Base-by-base conservation (phyloP, 2,113 vertebrate genomes). In the Otolemur garnettii region DNA sequence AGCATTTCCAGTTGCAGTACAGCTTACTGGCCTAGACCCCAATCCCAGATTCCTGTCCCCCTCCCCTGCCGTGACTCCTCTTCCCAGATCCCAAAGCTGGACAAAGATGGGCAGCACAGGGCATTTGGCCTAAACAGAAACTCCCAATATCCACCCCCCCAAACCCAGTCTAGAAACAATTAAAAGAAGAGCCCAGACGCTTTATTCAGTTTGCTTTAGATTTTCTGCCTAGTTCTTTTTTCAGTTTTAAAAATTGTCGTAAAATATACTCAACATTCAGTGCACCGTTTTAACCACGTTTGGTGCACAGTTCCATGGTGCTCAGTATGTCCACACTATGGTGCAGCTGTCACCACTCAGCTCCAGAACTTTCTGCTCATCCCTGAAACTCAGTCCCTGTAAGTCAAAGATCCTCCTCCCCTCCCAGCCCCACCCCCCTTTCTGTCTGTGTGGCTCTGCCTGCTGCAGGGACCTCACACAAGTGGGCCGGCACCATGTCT, bases 261-360 rank as follows among this genome's bases (percentile, higher is more conserved):
- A 33, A 90, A 66, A 12, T 30, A 3, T 10, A 3, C 7, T 1
- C 35, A 17, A 26, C 53, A 42, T 18, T 6, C 4, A 28, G 3
- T 24, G 9, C 19, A 59, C 24, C 4, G 6, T n/a, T 38, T 28
- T 33, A 24, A 35, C 84, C 81, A 0, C 9, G 35, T 50, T 24
- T 11, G 4, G 59, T 2, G 30, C 4, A 0, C 2, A 1, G 22
- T 5, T 71, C 53, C 0, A n/a, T 2, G 59, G 26, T 10, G 0
- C 5, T 2, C 3, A 38, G 30, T 17, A 3, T 19, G 0, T 7
- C 35, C 42, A 7, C 33, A 0, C 1, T 5, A 10, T 10, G 0
- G 2, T 1, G 12, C 28, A 5, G 2, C 69, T n/a, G 0, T 69
- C 80, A 11, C 35, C 57, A 28, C 12, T 12, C 5, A 0, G 10